phyloP scores from a whole-genome alignment of 2,797 vertebrate genomes.

The Amazona finschi region DNA sequence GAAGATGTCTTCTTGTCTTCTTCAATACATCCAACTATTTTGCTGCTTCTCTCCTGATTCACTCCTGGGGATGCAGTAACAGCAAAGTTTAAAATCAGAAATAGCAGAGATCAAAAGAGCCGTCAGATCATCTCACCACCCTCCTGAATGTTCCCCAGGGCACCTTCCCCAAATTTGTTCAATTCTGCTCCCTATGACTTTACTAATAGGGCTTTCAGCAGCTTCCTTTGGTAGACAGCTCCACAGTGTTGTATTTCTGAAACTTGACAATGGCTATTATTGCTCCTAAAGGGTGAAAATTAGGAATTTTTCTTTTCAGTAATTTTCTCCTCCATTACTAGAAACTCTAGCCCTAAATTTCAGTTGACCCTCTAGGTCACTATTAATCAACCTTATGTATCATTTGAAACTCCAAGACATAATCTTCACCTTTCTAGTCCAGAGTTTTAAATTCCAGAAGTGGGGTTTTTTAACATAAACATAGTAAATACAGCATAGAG shows the following conservation, averaged over 20 bases:
- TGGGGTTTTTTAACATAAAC: background rate
- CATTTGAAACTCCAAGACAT: constrained; percentile 35
- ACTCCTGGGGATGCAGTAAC: background rate
- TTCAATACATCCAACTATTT: background rate
- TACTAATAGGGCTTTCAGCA: constrained; percentile 56
- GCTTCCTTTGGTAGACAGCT: constrained; percentile 34
- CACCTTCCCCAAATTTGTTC: constrained; percentile 51
- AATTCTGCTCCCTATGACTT: constrained; percentile 14
- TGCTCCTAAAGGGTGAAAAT: constrained; percentile 27
- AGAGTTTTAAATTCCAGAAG: constrained; percentile 1
- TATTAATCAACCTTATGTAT: constrained; percentile 27
- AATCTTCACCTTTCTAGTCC: background rate
- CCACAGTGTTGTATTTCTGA: constrained; percentile 42
- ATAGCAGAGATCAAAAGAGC: constrained; percentile 15
- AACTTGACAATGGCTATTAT: constrained; percentile 52
- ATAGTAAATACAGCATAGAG: background rate
- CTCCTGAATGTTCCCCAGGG: background rate
- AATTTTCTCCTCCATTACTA: constrained; percentile 58
- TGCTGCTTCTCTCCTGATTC: background rate
- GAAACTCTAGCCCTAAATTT: constrained; percentile 62
- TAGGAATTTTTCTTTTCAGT: constrained; percentile 12
- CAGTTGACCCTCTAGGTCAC: constrained; percentile 41
- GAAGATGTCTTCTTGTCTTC: background rate
- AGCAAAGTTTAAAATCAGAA: background rate
- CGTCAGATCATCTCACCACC: background rate